Conservation (phyloP, 2,888 invertebrate genomes). For the Dendrolimus houi region DNA sequence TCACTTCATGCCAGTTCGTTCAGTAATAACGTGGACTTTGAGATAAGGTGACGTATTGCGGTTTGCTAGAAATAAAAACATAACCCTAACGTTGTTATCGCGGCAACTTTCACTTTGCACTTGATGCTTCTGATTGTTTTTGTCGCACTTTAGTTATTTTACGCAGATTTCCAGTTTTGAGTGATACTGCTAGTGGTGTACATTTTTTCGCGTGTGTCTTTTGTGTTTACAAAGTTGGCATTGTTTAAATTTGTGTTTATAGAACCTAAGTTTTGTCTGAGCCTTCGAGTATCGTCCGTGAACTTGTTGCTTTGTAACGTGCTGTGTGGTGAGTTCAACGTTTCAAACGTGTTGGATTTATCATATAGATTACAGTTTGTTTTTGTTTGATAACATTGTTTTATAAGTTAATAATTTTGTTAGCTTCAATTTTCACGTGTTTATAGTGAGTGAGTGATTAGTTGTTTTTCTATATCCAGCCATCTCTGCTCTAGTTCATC, state of each 20-base stretch:
- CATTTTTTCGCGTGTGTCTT: constrained; percentile 22
- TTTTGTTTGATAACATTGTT: neutral
- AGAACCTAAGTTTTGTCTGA: constrained; percentile 30
- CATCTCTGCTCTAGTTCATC: neutral
- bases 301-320: constrained; percentile 50
- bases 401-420: neutral
- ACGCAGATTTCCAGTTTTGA: no score
- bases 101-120: constrained; percentile 41
- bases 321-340: constrained; percentile 36
- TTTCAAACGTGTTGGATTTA: constrained; percentile 3
- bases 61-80: constrained; percentile 40
- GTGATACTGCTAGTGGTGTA: no score
- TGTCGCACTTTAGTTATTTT: neutral
- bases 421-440: neutral
- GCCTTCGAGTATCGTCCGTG: constrained; percentile 27
- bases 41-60: constrained; percentile 31
- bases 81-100: constrained; percentile 48
- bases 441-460: neutral
- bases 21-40: constrained; percentile 47
- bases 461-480: neutral
- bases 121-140: constrained; percentile 3
- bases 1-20: constrained; percentile 26
- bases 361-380: neutral
- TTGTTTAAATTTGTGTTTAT: constrained; percentile 39
- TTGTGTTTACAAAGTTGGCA: constrained; percentile 54